These are phyloP conservation scores for Phrixothrix hirtus DNA, from an alignment of 2,888 invertebrate genomes.

Conservation along the genomic window DNA sequence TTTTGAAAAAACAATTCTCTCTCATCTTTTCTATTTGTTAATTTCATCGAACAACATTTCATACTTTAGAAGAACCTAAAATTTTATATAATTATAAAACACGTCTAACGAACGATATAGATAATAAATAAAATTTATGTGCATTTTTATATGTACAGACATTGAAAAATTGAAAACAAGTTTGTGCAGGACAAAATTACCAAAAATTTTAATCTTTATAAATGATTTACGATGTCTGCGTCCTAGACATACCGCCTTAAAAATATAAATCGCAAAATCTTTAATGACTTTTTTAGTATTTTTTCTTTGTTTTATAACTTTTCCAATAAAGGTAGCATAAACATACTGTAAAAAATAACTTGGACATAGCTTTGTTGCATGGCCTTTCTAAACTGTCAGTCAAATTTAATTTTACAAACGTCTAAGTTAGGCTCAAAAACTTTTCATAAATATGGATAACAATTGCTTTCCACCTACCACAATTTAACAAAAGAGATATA, in stretches of 20 bases:
- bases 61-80: slow-evolving; percentile 30
- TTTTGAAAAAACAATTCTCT: slow-evolving; percentile 24
- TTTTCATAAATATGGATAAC: slow-evolving; percentile 23
- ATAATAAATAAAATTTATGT: slow-evolving; percentile 1
- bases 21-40: slow-evolving; percentile 38
- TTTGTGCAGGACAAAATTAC: slow-evolving; percentile 34
- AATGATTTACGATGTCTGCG: slow-evolving; percentile 38
- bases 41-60: slow-evolving; percentile 46
- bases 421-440: slow-evolving; percentile 16
- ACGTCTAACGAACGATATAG: neutral
- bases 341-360: slow-evolving; percentile 10
- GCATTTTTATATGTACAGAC: slow-evolving; percentile 20
- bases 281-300: slow-evolving; percentile 24
- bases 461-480: slow-evolving; percentile 24
- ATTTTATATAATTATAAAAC: neutral
- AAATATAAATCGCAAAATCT: slow-evolving; percentile 33
- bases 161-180: slow-evolving; percentile 30
- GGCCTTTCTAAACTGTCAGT: slow-evolving; percentile 15
- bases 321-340: slow-evolving; percentile 9
- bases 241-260: slow-evolving; percentile 34
- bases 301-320: slow-evolving; percentile 20
- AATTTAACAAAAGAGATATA: slow-evolving; percentile 24
- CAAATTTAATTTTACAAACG: slow-evolving; percentile 20
- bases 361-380: slow-evolving; percentile 7
- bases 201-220: slow-evolving; percentile 30